These are phyloP conservation scores for Sipha maydis DNA, from an alignment of 2,888 invertebrate species.

Conservation along the genomic window DNA sequence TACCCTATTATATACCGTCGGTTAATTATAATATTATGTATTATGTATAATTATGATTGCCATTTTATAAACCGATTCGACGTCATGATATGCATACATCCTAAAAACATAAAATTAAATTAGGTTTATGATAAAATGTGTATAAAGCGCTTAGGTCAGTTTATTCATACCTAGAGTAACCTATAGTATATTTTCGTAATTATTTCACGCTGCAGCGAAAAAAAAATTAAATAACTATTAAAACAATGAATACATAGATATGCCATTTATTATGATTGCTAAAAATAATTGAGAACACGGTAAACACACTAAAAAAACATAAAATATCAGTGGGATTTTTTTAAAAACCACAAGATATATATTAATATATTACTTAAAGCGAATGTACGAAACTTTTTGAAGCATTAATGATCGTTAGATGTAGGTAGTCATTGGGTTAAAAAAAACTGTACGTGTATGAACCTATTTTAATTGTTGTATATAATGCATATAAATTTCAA, in stretches of 20 bases:
- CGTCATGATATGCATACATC: neutral
- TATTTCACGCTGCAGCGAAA: neutral
- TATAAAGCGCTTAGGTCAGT: neutral
- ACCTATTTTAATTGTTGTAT: too few species aligned
- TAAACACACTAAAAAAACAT: too few species aligned
- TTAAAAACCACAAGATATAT: too few species aligned
- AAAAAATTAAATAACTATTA: neutral
- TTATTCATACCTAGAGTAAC: neutral
- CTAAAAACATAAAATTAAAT: neutral
- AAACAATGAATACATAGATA: neutral
- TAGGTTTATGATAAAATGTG: neutral
- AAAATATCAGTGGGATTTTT: too few species aligned
- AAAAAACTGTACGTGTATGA: too few species aligned
- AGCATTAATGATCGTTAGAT: too few species aligned
- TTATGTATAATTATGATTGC: constrained; percentile 1
- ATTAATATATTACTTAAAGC: too few species aligned
- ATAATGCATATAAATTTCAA: too few species aligned
- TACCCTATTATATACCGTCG: constrained; percentile 1
- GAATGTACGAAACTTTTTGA: too few species aligned
- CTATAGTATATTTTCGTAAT: neutral
- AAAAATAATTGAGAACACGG: too few species aligned
- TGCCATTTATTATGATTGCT: too few species aligned
- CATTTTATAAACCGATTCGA: constrained; percentile 6
- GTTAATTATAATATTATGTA: constrained; percentile 34
- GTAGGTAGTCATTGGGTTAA: too few species aligned